A percentile compares a stretch with the other conserved stretches of the same genome.
phyloP scores from a whole-genome alignment of 2,888 invertebrate genomes.

The Caenorhabditis sp. region DNA sequence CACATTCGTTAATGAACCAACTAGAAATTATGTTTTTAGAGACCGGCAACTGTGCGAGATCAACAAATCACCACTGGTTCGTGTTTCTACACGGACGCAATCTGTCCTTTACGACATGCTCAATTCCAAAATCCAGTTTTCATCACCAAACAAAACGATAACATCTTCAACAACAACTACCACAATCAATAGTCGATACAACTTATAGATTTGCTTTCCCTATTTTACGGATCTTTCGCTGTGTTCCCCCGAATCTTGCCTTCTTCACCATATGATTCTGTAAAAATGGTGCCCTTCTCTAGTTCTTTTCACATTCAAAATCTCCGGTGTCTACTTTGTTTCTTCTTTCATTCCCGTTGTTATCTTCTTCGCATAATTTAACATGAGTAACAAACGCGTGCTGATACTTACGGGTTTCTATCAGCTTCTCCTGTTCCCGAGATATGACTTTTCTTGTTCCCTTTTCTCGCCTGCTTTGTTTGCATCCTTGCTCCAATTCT shows the following conservation, averaged over 20 bases:
- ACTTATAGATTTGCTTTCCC: slow-evolving; percentile 16
- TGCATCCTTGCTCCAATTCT: neutral
- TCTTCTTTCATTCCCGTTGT: neutral
- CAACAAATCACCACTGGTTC: slow-evolving; percentile 48
- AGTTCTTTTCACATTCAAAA: slow-evolving; percentile 5
- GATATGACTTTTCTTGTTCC: neutral
- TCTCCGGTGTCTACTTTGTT: neutral
- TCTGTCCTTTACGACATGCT: slow-evolving; percentile 43
- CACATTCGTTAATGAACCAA: no score
- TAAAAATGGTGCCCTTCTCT: slow-evolving; percentile 18
- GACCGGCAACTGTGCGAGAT: slow-evolving; percentile 59
- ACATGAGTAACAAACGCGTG: slow-evolving; percentile 6
- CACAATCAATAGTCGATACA: slow-evolving; percentile 6
- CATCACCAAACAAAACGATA: slow-evolving; percentile 3
- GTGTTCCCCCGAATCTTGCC: slow-evolving; percentile 11
- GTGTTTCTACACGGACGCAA: slow-evolving; percentile 14
- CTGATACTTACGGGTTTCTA: slow-evolving; percentile 3
- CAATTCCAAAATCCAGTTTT: slow-evolving; percentile 47
- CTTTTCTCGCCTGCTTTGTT: neutral
- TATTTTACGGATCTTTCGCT: slow-evolving; percentile 12
- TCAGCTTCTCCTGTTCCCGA: slow-evolving; percentile 13
- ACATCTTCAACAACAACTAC: slow-evolving; percentile 4
- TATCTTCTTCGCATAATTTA: slow-evolving; percentile 2
- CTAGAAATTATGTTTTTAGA: slow-evolving; percentile 24
- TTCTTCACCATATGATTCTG: neutral